Percentiles rank a stretch among this genome's conserved stretches.
Evolutionary conservation across 1,140 invertebrate species (phyloP).

Genomic region (Atta texana): DNA sequence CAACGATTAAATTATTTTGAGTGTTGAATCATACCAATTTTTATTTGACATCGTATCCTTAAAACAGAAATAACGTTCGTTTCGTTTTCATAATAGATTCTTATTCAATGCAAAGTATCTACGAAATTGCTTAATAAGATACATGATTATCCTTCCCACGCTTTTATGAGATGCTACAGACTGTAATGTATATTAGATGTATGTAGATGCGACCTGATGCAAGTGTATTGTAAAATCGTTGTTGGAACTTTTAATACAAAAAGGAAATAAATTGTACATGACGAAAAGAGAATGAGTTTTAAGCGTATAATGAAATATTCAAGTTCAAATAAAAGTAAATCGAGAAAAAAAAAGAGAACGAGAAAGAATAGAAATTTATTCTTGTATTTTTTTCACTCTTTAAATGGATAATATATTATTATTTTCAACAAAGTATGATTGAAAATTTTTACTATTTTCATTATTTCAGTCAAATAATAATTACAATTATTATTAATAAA

Average conservation of each 20-base stretch:
- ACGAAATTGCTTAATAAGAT: constrained; percentile 45
- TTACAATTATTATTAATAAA: background rate
- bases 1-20: background rate
- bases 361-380: background rate
- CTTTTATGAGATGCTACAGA: constrained; percentile 38
- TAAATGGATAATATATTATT: background rate
- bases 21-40: constrained; percentile 5
- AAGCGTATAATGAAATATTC: background rate
- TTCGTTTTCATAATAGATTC: background rate
- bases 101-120: constrained; percentile 26
- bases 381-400: background rate
- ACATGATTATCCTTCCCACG: constrained; percentile 26
- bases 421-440: background rate
- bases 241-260: background rate
- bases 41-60: constrained; percentile 11
- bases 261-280: background rate
- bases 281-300: constrained; percentile 28
- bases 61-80: constrained; percentile 29
- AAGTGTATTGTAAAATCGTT: constrained; percentile 1
- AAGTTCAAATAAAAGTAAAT: background rate
- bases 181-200: background rate
- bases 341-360: background rate
- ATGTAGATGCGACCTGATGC: background rate
- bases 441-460: background rate
- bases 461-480: background rate